Base-by-base conservation (phyloP, 1,140 invertebrate species). In the Manduca sexta region DNA sequence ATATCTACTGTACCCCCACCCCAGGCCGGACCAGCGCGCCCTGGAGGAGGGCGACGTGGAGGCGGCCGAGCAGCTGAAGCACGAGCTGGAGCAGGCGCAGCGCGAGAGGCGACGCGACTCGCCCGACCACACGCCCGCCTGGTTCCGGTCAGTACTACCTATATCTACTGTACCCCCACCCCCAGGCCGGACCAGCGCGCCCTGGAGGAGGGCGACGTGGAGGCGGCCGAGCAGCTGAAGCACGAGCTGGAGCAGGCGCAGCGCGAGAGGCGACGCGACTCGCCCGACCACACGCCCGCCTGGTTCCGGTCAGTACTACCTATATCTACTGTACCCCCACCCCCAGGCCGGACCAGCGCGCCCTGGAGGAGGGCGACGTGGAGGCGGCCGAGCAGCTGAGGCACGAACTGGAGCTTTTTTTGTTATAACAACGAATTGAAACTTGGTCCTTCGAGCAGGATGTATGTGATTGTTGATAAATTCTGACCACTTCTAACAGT, bases 21-120 rank as follows among this genome's bases (percentile, higher is more conserved):
- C n/a, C 58, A 86, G 88, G 56, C 88, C 88, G 1, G 88, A 89
- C 69, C 88, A 89, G 58, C 75, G 88, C n/a, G 88, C 88, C 11
- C 73, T 95, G 29, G 94, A 96, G 76, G 92, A 94, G 74, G 94
- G 94, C 2, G 89, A 94, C 69, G 85, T 95, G 31, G 78, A 87
- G 10, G 88, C 87, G 15, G 93, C 94, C 0, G 94, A 96, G 81
- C 80, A 82, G 15, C 84, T 91, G 56, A 95, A 95, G 52, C 69
- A 68, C 35, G 49, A 69, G 43, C 57, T 83, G 41, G 76, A 80
- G 45, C 79, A 80, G 52, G 57, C 75, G 46, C 79, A 83, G 63
- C 35, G 79, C 0, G 75, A 83, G 46, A 34, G 79, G 0, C 55
- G 79, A 4, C 51, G 79, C 0, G 69, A 68, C 48, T 18, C 15